Conservation (phyloP, 1,140 invertebrate species). For the Anastatus disparis region DNA sequence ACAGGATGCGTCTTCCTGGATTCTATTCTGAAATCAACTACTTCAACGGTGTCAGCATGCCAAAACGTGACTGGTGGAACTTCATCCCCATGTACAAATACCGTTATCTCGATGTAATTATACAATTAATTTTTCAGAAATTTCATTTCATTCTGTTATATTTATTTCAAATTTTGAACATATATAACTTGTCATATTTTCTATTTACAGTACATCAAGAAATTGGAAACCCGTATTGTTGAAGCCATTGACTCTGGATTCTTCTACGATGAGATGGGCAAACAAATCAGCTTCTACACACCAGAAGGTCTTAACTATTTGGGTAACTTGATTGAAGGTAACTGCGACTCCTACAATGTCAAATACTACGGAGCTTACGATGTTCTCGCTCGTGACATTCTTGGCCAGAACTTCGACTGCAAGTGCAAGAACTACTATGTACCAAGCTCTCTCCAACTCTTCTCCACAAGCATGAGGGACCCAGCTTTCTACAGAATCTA, state of each 20-base stretch:
- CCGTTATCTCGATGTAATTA: constrained; percentile 54
- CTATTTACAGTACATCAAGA: constrained; percentile 51
- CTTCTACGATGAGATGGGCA: constrained; percentile 62
- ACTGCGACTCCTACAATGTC: constrained; percentile 73
- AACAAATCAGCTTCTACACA: constrained; percentile 56
- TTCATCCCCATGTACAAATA: constrained; percentile 56
- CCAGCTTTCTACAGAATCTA: constrained; percentile 67
- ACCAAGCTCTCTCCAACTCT: constrained; percentile 58
- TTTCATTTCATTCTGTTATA: constrained; percentile 3
- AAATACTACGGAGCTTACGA: constrained; percentile 71
- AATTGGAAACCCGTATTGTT: constrained; percentile 56
- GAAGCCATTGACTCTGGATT: constrained; percentile 74
- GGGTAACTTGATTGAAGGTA: constrained; percentile 75
- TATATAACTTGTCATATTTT: too few relatives aligned
- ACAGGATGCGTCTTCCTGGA: constrained; percentile 70
- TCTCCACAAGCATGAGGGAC: constrained; percentile 64
- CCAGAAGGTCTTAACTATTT: constrained; percentile 69
- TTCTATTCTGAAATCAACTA: constrained; percentile 74
- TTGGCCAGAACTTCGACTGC: constrained; percentile 58
- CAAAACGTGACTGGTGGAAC: constrained; percentile 63
- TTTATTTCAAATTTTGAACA: too few relatives aligned
- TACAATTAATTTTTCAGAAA: neutral
- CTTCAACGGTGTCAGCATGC: constrained; percentile 74
- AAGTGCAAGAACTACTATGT: constrained; percentile 56
- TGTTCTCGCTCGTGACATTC: constrained; percentile 55